Evolutionary conservation across 2,888 invertebrate species (phyloP).

Genomic region (Drosophila antonietae): DNA sequence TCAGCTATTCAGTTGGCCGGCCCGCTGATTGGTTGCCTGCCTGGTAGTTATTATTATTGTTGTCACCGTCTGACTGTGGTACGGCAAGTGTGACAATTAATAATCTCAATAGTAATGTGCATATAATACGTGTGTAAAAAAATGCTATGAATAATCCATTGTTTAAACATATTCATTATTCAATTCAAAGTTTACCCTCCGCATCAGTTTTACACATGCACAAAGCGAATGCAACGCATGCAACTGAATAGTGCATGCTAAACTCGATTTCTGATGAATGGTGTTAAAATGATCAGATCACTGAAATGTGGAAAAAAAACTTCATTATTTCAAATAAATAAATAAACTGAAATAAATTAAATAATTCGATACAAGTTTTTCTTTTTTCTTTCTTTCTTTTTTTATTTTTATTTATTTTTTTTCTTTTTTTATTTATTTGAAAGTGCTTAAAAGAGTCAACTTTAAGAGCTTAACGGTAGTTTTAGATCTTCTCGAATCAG

Average conservation of each 20-base stretch:
- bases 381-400: background rate
- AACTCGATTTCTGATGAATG: background rate
- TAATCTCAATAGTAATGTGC: conserved; percentile 15
- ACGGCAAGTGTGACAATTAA: conserved; percentile 55
- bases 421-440: background rate
- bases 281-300: background rate
- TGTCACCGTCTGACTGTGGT: conserved; percentile 11
- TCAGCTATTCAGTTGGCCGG: conserved; percentile 15
- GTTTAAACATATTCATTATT: conserved; percentile 58
- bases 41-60: conserved; percentile 15
- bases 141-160: conserved; percentile 43
- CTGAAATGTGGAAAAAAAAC: background rate
- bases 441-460: conserved; percentile 21
- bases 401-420: background rate
- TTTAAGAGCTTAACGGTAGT: conserved; percentile 17
- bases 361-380: background rate
- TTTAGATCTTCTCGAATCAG: background rate
- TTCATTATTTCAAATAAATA: background rate
- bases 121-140: conserved; percentile 12
- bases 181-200: conserved; percentile 11
- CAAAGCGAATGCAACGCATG: background rate
- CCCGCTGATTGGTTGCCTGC: background rate
- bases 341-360: background rate
- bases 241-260: background rate
- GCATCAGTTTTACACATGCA: conserved; percentile 1